These are phyloP conservation scores for Scalopus aquaticus DNA, from an alignment of 2,113 vertebrate species.

Conservation along the genomic window DNA sequence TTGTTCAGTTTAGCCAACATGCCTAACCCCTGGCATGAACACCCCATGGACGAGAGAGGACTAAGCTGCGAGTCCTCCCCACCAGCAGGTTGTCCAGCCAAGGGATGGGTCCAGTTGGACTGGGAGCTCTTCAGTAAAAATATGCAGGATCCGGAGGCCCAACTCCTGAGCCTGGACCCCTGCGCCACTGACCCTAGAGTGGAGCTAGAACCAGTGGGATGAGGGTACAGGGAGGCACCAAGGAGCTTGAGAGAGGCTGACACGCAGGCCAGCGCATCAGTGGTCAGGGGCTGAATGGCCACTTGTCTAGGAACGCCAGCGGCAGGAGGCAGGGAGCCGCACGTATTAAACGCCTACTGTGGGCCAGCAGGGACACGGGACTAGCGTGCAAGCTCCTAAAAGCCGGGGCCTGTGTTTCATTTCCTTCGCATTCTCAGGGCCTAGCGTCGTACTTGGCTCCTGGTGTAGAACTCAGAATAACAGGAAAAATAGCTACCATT, in stretches of 20 bases:
- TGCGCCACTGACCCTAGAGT: background rate
- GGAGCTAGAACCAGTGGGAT: background rate
- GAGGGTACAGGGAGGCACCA: background rate
- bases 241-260: background rate
- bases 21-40: background rate
- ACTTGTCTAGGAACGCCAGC: background rate
- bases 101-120: background rate
- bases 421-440: background rate
- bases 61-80: background rate
- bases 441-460: background rate
- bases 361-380: background rate
- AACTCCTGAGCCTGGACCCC: fast-evolving
- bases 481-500: background rate
- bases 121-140: background rate
- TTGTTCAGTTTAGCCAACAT: background rate
- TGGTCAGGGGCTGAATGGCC: background rate
- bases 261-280: background rate
- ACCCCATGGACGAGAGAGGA: background rate
- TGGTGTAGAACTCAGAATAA: background rate
- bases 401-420: background rate
- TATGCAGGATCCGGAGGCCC: background rate
- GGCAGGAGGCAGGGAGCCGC: background rate
- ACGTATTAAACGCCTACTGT: background rate
- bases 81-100: background rate
- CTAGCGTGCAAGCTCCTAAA: background rate